Evolutionary conservation across 2,888 invertebrate species (phyloP), one percentile per base, ranked within the genome.

Genomic region (Eristalis arbustorum): DNA sequence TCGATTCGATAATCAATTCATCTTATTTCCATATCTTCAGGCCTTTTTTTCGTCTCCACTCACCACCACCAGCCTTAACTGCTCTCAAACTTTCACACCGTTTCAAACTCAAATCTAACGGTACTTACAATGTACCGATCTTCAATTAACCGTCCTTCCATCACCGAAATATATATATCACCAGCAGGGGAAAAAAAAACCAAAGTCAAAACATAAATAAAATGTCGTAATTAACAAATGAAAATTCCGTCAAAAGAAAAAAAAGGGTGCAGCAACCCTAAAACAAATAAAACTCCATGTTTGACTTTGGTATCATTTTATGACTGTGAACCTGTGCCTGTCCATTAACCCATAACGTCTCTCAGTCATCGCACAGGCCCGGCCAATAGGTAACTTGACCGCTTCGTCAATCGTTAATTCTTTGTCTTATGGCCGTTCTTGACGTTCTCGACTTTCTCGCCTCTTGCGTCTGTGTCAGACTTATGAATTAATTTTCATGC

Each of bases 321-420:
- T 42, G 75, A 61, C 67, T 13, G 13, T 42, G 28, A 75, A 49
- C 61, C 61, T 75, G 75, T 75, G 67, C 66, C 49, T 61, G 67
- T 31, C 59, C 67, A 75, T 67, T 75, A 64, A 75, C 74, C 66
- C 66, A 75, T 42, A 67, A 75, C 66, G 56, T 66, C 57, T 59
- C 59, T 59, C 23, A 59, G 59, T 59, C 25, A 59, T 23, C 23
- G 13, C 13, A 22, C 23, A 22, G 22, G 8, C 23, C n/a, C 59
- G 14, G 23, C 59, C 25, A 23, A 23, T 59, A 23, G 25, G 75
- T 67, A 75, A 67, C 75, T 23, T 49, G 61, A 75, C 67, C 67
- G 66, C 59, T 67, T 42, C 67, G 28, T 67, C 14, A 59, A 61
- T 75, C 67, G 67, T 59, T 42, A 62, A 71, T 22, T 59, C 59